phyloP scores from a whole-genome alignment of 2,797 vertebrate species.

The Oreortyx pictus region DNA sequence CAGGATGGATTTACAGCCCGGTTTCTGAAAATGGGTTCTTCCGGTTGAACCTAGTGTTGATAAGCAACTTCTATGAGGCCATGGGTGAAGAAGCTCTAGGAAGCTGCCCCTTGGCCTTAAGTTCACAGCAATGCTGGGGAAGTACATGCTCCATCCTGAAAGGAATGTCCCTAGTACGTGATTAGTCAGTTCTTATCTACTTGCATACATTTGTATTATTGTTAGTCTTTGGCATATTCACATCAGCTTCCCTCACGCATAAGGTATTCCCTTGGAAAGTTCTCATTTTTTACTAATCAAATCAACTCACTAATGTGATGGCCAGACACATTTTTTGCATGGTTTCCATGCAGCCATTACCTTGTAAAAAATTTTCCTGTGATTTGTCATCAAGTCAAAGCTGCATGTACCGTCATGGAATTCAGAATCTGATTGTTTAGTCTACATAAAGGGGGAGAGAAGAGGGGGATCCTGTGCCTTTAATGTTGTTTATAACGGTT shows the following conservation, averaged over 20 bases:
- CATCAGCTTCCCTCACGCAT: constrained; percentile 32
- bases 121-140: neutral
- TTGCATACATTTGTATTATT: constrained; percentile 42
- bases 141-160: neutral
- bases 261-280: constrained; percentile 20
- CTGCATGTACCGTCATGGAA: constrained; percentile 65
- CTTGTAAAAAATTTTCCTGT: neutral
- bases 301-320: neutral
- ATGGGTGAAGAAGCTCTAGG: neutral
- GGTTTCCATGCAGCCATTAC: neutral
- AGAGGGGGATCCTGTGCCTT: constrained; percentile 74
- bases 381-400: neutral
- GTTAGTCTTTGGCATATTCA: constrained; percentile 2
- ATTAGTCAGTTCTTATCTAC: constrained; percentile 26
- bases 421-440: constrained; percentile 79
- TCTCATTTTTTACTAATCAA: neutral
- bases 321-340: constrained; percentile 35
- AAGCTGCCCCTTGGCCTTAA: neutral
- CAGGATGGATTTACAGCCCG: neutral
- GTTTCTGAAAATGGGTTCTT: neutral
- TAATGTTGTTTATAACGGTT: constrained; percentile 85
- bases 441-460: constrained; percentile 57
- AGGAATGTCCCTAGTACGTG: neutral
- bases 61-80: neutral
- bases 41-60: neutral